These are phyloP conservation scores for Thunnus maccoyii DNA, from an alignment of 2,113 vertebrate species.

Conservation along the genomic window DNA sequence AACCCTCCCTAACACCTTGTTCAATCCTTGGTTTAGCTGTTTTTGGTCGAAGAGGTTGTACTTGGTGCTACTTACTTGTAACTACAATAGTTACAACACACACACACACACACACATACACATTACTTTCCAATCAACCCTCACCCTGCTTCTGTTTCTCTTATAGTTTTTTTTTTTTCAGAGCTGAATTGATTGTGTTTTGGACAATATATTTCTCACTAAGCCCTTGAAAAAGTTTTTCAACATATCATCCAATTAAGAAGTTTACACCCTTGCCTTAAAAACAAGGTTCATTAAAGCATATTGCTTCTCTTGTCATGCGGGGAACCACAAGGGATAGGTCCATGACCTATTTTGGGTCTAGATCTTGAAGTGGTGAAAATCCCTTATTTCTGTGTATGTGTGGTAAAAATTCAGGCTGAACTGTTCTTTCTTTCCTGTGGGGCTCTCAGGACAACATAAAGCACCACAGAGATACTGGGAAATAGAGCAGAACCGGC, in stretches of 20 bases:
- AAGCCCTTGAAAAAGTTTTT: constrained; percentile 20
- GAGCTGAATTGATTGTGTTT: background rate
- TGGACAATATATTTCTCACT: constrained; percentile 7
- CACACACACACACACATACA: background rate
- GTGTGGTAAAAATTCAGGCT: constrained; percentile 30
- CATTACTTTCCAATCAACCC: background rate
- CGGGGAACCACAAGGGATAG: constrained; percentile 48
- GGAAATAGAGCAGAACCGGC: constrained; percentile 77
- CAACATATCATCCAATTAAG: constrained; percentile 52
- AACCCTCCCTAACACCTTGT: constrained; percentile 13
- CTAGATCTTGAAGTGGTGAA: constrained; percentile 49
- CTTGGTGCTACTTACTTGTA: background rate
- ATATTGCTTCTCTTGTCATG: constrained; percentile 44
- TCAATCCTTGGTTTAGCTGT: constrained; percentile 4
- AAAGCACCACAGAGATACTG: constrained; percentile 61
- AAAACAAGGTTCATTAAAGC: constrained; percentile 62
- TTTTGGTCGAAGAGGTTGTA: background rate
- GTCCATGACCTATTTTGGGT: constrained; percentile 60
- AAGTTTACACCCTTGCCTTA: constrained; percentile 38
- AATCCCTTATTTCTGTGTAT: constrained; percentile 15
- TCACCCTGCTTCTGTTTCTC: background rate
- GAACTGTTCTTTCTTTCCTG: constrained; percentile 30
- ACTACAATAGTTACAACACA: background rate
- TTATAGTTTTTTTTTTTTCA: background rate
- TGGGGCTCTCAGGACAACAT: constrained; percentile 58